phyloP scores from a whole-genome alignment of 2,888 invertebrate species.

The Cryptosula pallasiana region DNA sequence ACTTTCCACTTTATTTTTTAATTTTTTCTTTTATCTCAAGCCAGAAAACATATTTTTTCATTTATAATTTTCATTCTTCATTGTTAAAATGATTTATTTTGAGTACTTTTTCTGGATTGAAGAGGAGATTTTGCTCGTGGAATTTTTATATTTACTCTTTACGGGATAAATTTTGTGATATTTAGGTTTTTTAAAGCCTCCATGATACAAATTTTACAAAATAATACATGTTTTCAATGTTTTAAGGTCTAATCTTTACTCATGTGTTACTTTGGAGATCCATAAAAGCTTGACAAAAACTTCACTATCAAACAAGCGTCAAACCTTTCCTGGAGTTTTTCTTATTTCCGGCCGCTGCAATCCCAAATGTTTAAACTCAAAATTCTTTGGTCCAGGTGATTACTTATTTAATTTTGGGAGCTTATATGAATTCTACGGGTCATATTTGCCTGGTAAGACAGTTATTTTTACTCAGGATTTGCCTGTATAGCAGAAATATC shows the following conservation, averaged over 20 bases:
- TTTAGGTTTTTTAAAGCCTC: neutral
- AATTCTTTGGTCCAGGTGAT: neutral
- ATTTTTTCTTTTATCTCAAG: constrained; percentile 1
- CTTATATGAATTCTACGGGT: too few relatives aligned
- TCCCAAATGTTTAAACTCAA: neutral
- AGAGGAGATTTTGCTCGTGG: neutral
- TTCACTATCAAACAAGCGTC: neutral
- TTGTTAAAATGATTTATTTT: neutral
- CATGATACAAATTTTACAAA: neutral
- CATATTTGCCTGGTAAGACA: too few relatives aligned
- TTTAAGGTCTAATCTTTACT: neutral
- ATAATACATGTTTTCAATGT: constrained; percentile 4
- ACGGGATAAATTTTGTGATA: neutral
- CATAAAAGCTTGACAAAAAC: too few relatives aligned
- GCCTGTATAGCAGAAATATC: neutral
- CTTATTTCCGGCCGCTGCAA: neutral
- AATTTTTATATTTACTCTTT: neutral
- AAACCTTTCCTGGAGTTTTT: neutral
- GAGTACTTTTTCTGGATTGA: neutral
- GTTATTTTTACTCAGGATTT: too few relatives aligned
- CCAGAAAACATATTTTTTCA: constrained; percentile 1
- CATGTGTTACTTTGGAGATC: too few relatives aligned
- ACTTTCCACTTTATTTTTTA: neutral
- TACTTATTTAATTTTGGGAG: too few relatives aligned
- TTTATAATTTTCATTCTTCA: neutral